Evolutionary conservation across 23 tunicate species (phyloP).

Genomic region (Halocynthia roretzi): DNA sequence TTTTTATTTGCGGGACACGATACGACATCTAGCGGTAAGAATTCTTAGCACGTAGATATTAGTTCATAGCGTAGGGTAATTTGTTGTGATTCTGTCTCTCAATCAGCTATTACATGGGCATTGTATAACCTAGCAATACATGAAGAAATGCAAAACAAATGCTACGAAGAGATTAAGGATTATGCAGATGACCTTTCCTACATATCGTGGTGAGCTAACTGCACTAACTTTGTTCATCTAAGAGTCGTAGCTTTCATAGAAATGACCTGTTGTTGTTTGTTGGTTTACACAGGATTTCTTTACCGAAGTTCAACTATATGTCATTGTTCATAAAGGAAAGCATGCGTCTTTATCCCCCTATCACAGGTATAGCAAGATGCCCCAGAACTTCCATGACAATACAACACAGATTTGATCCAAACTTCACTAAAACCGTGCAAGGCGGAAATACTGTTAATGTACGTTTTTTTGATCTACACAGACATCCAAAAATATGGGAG

Average conservation of each 20-base stretch:
- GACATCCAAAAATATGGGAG: slow-evolving; percentile 3
- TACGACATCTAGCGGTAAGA: slow-evolving; percentile 7
- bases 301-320: too few species aligned
- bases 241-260: too few species aligned
- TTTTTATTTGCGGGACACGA: slow-evolving; percentile 8
- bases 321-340: neutral
- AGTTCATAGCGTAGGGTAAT: too few species aligned
- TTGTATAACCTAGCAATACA: neutral
- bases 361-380: neutral
- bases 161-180: neutral
- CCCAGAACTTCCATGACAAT: neutral
- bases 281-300: too few species aligned
- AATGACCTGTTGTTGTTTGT: too few species aligned
- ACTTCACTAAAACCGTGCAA: neutral
- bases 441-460: neutral
- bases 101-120: neutral
- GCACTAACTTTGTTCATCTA: too few species aligned
- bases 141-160: neutral
- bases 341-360: neutral
- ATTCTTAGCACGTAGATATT: too few species aligned
- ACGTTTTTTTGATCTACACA: neutral
- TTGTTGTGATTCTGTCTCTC: neutral
- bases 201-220: slow-evolving; percentile 1
- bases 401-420: neutral
- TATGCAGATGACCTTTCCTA: neutral